Evolutionary conservation across 2,888 invertebrate species (phyloP), one percentile per base, ranked within the genome.

Genomic region (Mythimna impura): DNA sequence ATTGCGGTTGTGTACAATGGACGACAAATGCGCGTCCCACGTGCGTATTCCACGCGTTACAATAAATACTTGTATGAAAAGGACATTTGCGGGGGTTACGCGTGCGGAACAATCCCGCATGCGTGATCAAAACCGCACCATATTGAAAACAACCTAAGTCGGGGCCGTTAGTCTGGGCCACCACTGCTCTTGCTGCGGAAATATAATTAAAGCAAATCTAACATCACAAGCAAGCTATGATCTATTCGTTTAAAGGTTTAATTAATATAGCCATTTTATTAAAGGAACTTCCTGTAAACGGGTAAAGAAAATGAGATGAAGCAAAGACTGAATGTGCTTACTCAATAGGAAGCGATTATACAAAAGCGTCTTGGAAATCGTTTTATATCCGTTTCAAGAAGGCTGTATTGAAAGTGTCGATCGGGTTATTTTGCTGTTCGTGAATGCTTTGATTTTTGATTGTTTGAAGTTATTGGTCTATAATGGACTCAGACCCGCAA

Each of bases 221-320:
- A 61, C 52, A 71, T 62, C 36, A 30, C 9, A 67, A 62, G 43
- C 30, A 55, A 52, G 55, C 60, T 55, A 66, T 58, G 30, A 66
- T 71, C 66, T 78, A 70, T 77, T 73, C 63, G 34, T 72, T 78
- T 62, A 75, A 65, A 60, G 67, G 73, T 80, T 74, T 80, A 84
- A 82, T 84, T 79, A 81, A 80, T 75, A 78, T 7, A 25, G 34
- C 55, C 30, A 66, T 70, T 71, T 70, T 74, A 69, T 62, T 36
- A 64, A 68, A 67, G 30, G 30, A 54, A 22, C 30, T 12, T 30
- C 17, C 30, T 58, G 70, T 54, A 69, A 75, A 66, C 54, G 25
- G 40, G 57, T 68, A 71, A 64, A 34, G 72, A 67, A 78, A 68
- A 50, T 60, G 54, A 69, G 40, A 30, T 40, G 62, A 47, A 50